phyloP scores from a whole-genome alignment of 1,140 invertebrate genomes.

The Drosophila parabipectinata region DNA sequence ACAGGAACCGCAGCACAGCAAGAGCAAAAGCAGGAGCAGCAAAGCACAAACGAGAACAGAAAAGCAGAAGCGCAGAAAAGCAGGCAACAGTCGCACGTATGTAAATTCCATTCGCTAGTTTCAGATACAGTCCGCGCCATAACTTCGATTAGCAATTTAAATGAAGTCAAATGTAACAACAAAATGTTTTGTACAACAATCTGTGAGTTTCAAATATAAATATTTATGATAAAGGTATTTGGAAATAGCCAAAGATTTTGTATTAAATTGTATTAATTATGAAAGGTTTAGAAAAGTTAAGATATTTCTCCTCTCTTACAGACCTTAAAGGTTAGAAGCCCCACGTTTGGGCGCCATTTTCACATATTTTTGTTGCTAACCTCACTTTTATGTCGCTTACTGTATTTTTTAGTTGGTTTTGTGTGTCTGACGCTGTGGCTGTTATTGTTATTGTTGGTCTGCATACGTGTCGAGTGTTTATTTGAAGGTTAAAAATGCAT shows the following conservation, averaged over 20 bases:
- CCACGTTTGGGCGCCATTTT: too few species aligned
- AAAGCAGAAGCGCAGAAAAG: not conserved
- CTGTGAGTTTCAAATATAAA: constrained; percentile 9
- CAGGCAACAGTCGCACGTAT: constrained; percentile 23
- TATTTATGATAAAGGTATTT: not conserved
- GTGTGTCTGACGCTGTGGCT: constrained; percentile 7
- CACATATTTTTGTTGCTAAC: too few species aligned
- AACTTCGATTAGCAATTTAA: constrained; percentile 3
- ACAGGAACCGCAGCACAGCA: constrained; percentile 10
- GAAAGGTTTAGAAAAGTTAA: too few species aligned
- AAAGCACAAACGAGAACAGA: constrained; percentile 1
- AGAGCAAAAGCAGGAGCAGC: not conserved
- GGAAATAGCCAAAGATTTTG: too few species aligned
- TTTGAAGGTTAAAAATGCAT: constrained; percentile 75
- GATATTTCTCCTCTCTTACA: too few species aligned
- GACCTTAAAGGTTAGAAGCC: too few species aligned
- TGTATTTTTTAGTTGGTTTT: constrained; percentile 17
- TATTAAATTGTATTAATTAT: too few species aligned
- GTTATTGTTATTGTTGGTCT: constrained; percentile 42
- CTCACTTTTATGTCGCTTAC: constrained; percentile 9
- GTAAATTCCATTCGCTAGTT: constrained; percentile 31
- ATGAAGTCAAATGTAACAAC: not conserved
- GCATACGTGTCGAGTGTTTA: constrained; percentile 58
- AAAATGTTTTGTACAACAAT: not conserved
- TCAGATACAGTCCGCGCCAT: constrained; percentile 28